A percentile compares a stretch with the other conserved stretches of the same genome.
phyloP scores from a whole-genome alignment of 2,888 invertebrate genomes.

The Melipona bicolor region DNA sequence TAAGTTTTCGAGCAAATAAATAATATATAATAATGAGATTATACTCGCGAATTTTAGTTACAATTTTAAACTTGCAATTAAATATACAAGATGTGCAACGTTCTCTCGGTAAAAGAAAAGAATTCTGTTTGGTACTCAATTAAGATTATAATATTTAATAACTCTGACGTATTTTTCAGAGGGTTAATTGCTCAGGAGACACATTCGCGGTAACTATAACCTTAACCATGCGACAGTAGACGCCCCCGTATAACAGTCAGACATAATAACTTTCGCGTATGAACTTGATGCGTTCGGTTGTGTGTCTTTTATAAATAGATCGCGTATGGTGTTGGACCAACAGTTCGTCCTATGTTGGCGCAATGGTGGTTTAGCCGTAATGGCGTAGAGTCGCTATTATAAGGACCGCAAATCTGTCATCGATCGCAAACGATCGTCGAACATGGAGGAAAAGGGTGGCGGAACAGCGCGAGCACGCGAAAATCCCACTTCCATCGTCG shows the following conservation, averaged over 20 bases:
- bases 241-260: neutral
- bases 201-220: neutral
- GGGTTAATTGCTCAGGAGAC: too few relatives aligned
- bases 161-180: too few relatives aligned
- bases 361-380: slow-evolving; percentile 38
- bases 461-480: slow-evolving; percentile 58
- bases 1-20: too few relatives aligned
- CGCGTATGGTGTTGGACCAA: slow-evolving; percentile 39
- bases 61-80: too few relatives aligned
- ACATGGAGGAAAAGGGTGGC: slow-evolving; percentile 8
- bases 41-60: too few relatives aligned
- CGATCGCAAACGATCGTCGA: slow-evolving; percentile 68
- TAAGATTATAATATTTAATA: too few relatives aligned
- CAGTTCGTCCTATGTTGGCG: slow-evolving; percentile 18
- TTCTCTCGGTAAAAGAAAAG: too few relatives aligned
- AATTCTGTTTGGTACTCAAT: too few relatives aligned
- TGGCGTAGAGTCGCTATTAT: slow-evolving; percentile 76
- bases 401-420: slow-evolving; percentile 83
- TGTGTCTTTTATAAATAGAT: slow-evolving; percentile 65
- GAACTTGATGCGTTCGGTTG: slow-evolving; percentile 35
- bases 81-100: too few relatives aligned
- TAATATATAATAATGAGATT: too few relatives aligned
- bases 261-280: slow-evolving; percentile 51
- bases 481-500: slow-evolving; percentile 61
- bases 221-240: neutral